Evolutionary conservation across 2,888 invertebrate genomes (phyloP), one percentile per base, ranked within the genome.

Genomic region (Drosophila nigricruria): DNA sequence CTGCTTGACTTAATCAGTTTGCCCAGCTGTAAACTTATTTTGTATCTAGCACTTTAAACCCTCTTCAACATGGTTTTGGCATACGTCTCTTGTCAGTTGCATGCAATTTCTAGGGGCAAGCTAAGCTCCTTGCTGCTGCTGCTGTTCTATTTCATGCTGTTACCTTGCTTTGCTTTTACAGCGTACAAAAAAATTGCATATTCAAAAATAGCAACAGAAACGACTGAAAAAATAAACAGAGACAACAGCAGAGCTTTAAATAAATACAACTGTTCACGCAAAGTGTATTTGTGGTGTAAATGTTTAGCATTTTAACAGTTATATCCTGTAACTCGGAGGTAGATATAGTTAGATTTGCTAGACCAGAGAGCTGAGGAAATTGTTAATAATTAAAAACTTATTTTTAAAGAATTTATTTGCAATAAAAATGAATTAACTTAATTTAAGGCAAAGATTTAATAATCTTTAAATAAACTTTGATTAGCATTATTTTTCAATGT

Each of bases 61-160:
- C 67, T 76, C 40, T 49, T 75, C 76, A 75, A 36, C 43, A 10
- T 59, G 59, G 38, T 45, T 67, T 25, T 61, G 70, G 66, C 59
- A 42, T 45, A 23, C 49, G 57, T 59, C 63, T 60, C 60, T 64
- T 76, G 72, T 72, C 76, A 72, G 72, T 54, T 72, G 76, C 75
- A 75, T 43, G 45, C 71, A 49, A 52, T 53, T 58, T 60, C 42
- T 50, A n/a, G 18, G 50, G 50, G 16, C 50, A 14, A 63, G 36
- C 25, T 45, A 32, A 61, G 25, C 61, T 45, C 27, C n/a, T 25
- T 42, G 40, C 36, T 18, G 14, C 27, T 25, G 16, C 16, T 9
- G 10, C 12, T 16, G 20, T 52, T 20, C 3, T 20, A 16, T 47
- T 23, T 36, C 23, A 53, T 45, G 32, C 40, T 16, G 10, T 36